phyloP scores from a whole-genome alignment of 1,140 invertebrate species.

The Venturia canescens region DNA sequence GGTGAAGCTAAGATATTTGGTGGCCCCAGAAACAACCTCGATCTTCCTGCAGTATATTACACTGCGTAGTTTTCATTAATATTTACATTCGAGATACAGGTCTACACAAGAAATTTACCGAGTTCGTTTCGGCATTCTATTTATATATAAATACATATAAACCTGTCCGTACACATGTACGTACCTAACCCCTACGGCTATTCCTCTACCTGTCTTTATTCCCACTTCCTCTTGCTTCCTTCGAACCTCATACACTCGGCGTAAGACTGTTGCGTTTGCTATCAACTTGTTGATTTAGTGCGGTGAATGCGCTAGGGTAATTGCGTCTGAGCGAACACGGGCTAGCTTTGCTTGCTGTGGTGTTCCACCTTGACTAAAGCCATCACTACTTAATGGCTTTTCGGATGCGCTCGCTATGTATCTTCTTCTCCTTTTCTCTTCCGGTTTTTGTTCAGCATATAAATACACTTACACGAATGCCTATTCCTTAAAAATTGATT shows the following conservation, averaged over 20 bases:
- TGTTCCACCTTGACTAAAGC: conserved; percentile 59
- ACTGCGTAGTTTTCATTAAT: conserved; percentile 34
- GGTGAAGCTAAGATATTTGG: no score
- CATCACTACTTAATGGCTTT: conserved; percentile 69
- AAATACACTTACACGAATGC: no score
- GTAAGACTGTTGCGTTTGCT: conserved; percentile 48
- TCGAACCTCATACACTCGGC: neutral
- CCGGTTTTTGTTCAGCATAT: neutral
- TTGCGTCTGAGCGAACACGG: conserved; percentile 35
- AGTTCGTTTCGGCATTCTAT: conserved; percentile 17
- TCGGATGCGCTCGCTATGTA: conserved; percentile 43
- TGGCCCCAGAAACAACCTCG: neutral
- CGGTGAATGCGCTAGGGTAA: conserved; percentile 57
- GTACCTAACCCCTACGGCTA: neutral
- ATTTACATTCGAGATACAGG: conserved; percentile 22
- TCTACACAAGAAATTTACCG: conserved; percentile 13
- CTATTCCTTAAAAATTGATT: no score
- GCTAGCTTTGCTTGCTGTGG: conserved; percentile 60
- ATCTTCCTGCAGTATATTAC: neutral
- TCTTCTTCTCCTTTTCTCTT: neutral
- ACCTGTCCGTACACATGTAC: neutral
- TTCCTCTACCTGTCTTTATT: neutral
- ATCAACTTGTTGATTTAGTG: conserved; percentile 75
- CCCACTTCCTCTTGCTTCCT: conserved; percentile 4
- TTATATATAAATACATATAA: conserved; percentile 8